Evolutionary conservation across 2,888 invertebrate genomes (phyloP), one percentile per base, ranked within the genome.

Genomic region (Philereme vetulata): DNA sequence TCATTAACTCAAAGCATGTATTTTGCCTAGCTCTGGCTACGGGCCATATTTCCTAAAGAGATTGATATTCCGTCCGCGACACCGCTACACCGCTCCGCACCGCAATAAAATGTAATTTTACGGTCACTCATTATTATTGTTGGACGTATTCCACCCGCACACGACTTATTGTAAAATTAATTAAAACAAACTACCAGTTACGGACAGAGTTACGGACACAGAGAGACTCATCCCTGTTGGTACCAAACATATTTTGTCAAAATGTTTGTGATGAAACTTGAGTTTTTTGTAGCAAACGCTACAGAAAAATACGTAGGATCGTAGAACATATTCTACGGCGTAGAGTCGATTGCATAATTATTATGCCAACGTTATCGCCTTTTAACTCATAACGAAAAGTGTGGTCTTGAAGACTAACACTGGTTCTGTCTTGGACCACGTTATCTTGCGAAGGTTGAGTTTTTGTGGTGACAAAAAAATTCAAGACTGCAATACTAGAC

Each of bases 31-130:
- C 3, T 36, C 36, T 36, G 36, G 36, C 7, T 36, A 5, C 8
- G 5, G 5, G 36, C 8, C 6, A 38, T 38, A 38, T 38, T 38
- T 35, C 21, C 62, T 58, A 58, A 50, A 61, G 55, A 68, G 60
- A 66, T 72, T 71, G 38, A 6, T 38, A 38, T 38, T 38, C 8
- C 8, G 21, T 21, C 21, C 21, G 21, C 21, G 21, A 21, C 21
- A 21, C 21, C 6, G 38, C 38, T 8, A 21, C 21, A 21, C 21
- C 6, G 38, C 38, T 8, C 4, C 42, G 69, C 65, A 67, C 65
- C 62, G 71, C 68, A 70, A 72, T 77, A 72, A 75, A 75, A 76
- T 73, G 71, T 75, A 70, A 78, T 72, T 78, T 74, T 72, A 77
- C 66, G 70, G 60, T 58, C 60, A 65, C 70, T 56, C 75, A 76